phyloP scores from a whole-genome alignment of 2,888 invertebrate genomes.

The Poecilus cupreus region DNA sequence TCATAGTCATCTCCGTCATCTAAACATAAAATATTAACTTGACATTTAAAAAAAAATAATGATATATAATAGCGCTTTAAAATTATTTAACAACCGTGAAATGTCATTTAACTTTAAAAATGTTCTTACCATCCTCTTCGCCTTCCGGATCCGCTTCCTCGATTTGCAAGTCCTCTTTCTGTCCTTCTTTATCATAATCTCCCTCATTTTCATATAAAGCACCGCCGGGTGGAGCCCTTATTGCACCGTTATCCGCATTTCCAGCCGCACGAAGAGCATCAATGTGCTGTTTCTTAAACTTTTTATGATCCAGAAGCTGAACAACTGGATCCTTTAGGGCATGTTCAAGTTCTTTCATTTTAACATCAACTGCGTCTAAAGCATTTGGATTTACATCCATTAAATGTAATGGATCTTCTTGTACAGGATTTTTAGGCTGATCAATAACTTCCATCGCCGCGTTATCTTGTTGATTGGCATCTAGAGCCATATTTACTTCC shows the following conservation, averaged over 20 bases:
- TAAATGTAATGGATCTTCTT: slow-evolving; percentile 60
- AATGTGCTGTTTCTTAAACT: slow-evolving; percentile 63
- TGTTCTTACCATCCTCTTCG: slow-evolving; percentile 73
- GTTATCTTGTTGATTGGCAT: slow-evolving; percentile 67
- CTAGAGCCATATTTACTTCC: slow-evolving; percentile 52
- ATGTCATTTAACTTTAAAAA: no score
- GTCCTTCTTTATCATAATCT: slow-evolving; percentile 66
- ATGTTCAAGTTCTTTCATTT: slow-evolving; percentile 43
- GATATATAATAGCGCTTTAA: slow-evolving; percentile 4
- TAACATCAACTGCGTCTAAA: slow-evolving; percentile 53
- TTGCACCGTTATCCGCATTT: slow-evolving; percentile 44
- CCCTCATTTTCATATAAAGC: slow-evolving; percentile 65
- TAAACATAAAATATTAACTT: slow-evolving; percentile 64
- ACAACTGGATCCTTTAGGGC: slow-evolving; percentile 60
- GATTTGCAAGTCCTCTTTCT: slow-evolving; percentile 64
- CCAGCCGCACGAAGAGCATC: slow-evolving; percentile 63
- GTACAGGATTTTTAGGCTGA: slow-evolving; percentile 63
- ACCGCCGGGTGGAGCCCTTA: slow-evolving; percentile 47
- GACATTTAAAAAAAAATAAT: neutral
- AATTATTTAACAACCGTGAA: no score
- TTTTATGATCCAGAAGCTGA: slow-evolving; percentile 63
- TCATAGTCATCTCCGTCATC: slow-evolving; percentile 75
- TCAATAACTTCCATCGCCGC: slow-evolving; percentile 70
- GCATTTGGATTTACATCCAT: slow-evolving; percentile 58
- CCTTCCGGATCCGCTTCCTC: slow-evolving; percentile 66